Base-by-base conservation (phyloP, 2,797 vertebrate genomes). In the Microctenopoma lineatum region DNA sequence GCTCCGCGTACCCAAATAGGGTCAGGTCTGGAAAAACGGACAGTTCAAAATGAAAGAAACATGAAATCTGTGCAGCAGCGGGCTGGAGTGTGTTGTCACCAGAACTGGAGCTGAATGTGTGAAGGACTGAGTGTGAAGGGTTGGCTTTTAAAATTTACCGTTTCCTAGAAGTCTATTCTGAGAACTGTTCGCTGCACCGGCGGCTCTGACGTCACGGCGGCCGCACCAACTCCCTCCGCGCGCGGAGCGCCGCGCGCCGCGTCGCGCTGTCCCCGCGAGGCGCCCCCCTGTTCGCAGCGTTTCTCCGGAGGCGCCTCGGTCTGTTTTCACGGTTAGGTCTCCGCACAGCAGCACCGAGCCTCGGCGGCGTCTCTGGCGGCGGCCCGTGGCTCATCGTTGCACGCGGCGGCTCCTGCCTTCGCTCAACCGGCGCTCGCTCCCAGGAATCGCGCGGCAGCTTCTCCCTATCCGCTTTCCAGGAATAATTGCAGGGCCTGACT, bases 101-200 rank as follows among this genome's bases (percentile, higher is more conserved):
- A 56, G 77, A 77, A 16, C 52, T 75, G 58, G 59, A 47, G 59
- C 74, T 71, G 25, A 86, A 71, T 60, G 88, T 89, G 87, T 87
- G 87, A 87, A 86, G 87, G 83, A 87, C 88, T 46, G 63, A 59
- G 80, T 66, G 84, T 86, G 84, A 85, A 87, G 89, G 86, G 91
- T 93, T 66, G 91, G 88, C 90, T 92, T 91, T 90, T 90, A 87
- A 90, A 90, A 87, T 89, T 91, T 79, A 85, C 88, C 75, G 81
- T 90, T 94, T 94, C 93, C 91, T 92, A 91, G 93, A 94, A 93
- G 84, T 87, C 89, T 85, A 90, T 95, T 95, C 94, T 93, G 87
- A 91, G 94, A 94, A 95, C 84, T 89, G 69, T 32, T 80, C 84
- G 57, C 76, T 36, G 87, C 89, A 79, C 85, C 81, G 79, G 87